Evolutionary conservation across 2,113 vertebrate species (phyloP).

Genomic region (Collichthys lucidus): DNA sequence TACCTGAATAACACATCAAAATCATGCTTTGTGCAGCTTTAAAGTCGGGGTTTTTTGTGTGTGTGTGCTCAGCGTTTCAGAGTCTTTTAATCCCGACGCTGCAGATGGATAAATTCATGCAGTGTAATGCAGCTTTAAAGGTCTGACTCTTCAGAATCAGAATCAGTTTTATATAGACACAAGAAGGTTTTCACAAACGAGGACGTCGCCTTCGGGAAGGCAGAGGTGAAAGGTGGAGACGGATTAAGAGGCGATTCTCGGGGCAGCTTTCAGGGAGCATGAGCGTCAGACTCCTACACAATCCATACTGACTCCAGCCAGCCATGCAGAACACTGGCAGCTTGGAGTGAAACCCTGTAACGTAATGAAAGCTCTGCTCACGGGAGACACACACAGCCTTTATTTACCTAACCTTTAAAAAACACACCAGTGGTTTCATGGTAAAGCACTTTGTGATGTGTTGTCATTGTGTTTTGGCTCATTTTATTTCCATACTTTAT

Average conservation of each 20-base stretch:
- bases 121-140: constrained; percentile 41
- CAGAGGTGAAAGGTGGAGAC: not conserved
- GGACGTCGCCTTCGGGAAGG: not conserved
- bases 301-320: constrained; percentile 18
- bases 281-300: constrained; percentile 1
- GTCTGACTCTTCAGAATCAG: not conserved
- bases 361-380: constrained; percentile 24
- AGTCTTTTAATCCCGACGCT: constrained; percentile 41
- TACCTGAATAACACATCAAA: constrained; percentile 18
- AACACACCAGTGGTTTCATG: not conserved
- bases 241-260: constrained; percentile 39
- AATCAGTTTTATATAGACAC: no score
- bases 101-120: constrained; percentile 55
- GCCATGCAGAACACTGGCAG: not conserved
- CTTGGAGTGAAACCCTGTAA: constrained; percentile 1
- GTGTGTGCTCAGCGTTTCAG: constrained; percentile 23
- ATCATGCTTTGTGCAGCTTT: constrained; percentile 18
- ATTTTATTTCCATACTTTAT: no score
- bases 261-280: constrained; percentile 10
- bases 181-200: no score
- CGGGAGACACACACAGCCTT: not conserved
- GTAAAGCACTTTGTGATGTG: not conserved
- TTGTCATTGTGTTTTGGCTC: no score
- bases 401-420: constrained; percentile 7
- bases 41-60: constrained; percentile 28